Evolutionary conservation across 2,797 vertebrate genomes (phyloP).

Genomic region (Monodelphis domestica): DNA sequence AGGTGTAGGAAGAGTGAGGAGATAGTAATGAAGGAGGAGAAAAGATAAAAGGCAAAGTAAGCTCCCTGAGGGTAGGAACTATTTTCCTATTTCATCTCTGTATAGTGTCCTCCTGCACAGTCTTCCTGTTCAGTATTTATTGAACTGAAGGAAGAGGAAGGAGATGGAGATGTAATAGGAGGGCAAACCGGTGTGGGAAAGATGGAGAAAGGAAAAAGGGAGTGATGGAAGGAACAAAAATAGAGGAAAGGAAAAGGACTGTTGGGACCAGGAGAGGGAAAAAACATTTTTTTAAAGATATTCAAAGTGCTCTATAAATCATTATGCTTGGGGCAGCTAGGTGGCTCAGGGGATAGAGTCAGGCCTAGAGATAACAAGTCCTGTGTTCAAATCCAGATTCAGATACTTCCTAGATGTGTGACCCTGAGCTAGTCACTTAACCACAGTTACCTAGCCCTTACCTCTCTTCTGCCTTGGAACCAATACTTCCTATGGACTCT

Average conservation of each 20-base stretch:
- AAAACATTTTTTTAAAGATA: neutral
- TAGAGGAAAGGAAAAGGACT: neutral
- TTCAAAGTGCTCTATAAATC: neutral
- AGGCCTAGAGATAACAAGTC: too few species aligned
- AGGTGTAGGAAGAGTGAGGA: fast-evolving
- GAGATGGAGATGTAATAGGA: neutral
- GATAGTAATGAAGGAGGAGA: neutral
- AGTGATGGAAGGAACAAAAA: neutral
- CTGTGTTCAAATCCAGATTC: too few species aligned
- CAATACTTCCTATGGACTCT: too few species aligned
- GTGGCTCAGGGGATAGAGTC: too few species aligned
- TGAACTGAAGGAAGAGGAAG: neutral
- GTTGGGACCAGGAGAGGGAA: neutral
- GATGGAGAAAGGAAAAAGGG: neutral
- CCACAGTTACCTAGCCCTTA: too few species aligned
- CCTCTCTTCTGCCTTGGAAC: too few species aligned
- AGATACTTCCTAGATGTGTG: too few species aligned
- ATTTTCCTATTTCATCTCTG: neutral
- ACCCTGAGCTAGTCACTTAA: too few species aligned
- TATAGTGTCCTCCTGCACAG: neutral
- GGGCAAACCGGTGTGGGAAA: neutral
- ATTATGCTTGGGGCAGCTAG: too few species aligned
- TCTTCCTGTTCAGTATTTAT: neutral
- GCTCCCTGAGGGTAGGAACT: neutral
- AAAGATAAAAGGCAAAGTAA: conserved; percentile 18